Conservation (phyloP, 2,888 invertebrate species). For the Acronicta psi region DNA sequence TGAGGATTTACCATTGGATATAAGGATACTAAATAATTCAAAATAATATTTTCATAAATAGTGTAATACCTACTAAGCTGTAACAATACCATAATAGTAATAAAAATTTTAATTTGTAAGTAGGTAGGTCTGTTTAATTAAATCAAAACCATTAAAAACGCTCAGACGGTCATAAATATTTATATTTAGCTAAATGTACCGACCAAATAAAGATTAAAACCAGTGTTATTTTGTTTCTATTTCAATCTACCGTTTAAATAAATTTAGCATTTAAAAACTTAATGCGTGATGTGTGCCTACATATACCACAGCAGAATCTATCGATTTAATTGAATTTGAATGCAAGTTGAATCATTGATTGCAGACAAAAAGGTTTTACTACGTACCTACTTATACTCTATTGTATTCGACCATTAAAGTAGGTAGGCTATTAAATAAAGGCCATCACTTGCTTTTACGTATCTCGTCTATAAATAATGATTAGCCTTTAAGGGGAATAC, state of each 20-base stretch:
- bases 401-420: constrained; percentile 18
- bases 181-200: constrained; percentile 3
- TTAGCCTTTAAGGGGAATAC: constrained; percentile 55
- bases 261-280: no score
- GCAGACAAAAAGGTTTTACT: constrained; percentile 3
- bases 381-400: neutral
- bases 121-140: neutral
- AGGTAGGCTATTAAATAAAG: constrained; percentile 19
- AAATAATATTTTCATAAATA: constrained; percentile 24
- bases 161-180: constrained; percentile 1
- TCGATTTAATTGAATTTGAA: neutral
- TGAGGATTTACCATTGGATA: constrained; percentile 73
- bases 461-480: constrained; percentile 25
- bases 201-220: neutral
- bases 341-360: neutral
- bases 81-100: neutral
- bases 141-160: neutral
- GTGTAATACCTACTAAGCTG: neutral
- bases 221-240: neutral
- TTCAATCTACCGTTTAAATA: neutral
- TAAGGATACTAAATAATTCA: constrained; percentile 72
- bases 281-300: no score
- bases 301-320: no score
- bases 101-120: neutral
- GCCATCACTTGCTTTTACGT: constrained; percentile 26